These are phyloP conservation scores for Platyrinchus mystaceus DNA, from an alignment of 2,797 vertebrate species.

Conservation along the genomic window DNA sequence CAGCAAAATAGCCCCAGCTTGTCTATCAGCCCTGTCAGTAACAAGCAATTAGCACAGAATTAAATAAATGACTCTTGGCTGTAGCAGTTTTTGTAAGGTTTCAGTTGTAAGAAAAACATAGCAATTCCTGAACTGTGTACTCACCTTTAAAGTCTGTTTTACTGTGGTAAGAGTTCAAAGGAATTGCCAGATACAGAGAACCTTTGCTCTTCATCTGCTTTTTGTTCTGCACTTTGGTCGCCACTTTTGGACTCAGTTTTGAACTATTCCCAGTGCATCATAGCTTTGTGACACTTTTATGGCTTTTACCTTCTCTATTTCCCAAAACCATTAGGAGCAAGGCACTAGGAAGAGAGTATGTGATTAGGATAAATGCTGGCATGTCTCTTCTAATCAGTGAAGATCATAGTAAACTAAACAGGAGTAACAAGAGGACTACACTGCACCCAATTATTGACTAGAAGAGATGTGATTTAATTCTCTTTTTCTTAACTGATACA, in stretches of 20 bases:
- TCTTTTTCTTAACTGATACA: neutral
- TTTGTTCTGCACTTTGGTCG: neutral
- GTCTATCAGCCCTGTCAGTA: neutral
- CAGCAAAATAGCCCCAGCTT: neutral
- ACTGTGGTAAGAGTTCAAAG: neutral
- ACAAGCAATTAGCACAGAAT: neutral
- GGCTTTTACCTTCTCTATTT: neutral
- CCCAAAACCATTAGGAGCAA: neutral
- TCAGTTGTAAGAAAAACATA: neutral
- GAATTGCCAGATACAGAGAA: neutral
- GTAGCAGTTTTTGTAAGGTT: neutral
- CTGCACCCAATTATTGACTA: neutral
- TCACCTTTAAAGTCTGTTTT: neutral
- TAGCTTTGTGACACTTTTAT: neutral
- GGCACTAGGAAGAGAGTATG: neutral
- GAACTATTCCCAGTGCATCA: neutral
- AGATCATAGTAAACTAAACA: neutral
- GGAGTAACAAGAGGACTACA: neutral
- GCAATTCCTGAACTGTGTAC: neutral
- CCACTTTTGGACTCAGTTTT: neutral
- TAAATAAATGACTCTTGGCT: neutral
- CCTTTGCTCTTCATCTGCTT: neutral
- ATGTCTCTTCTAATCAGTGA: neutral
- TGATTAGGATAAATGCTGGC: neutral
- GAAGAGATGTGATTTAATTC: neutral